Conservation (phyloP, 2,113 vertebrate species). For the Cairina moschata region DNA sequence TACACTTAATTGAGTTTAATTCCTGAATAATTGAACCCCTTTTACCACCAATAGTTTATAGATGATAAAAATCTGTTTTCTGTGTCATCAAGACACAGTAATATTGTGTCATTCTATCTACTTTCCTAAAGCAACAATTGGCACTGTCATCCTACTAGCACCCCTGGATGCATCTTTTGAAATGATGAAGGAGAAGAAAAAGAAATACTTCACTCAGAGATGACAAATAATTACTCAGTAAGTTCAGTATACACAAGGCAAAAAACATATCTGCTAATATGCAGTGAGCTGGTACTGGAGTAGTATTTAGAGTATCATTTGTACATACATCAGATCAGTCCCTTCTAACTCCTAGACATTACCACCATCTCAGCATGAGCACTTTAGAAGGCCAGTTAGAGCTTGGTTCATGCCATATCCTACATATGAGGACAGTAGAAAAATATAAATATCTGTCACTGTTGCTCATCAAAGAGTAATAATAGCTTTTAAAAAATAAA, state of each 20-base stretch:
- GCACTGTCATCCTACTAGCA: not conserved
- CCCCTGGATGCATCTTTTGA: not conserved
- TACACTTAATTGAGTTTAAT: not conserved
- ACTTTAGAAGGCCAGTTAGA: not conserved
- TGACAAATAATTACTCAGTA: not conserved
- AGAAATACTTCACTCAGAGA: not conserved
- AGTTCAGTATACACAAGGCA: not conserved
- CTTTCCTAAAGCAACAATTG: not conserved
- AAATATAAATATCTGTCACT: not conserved
- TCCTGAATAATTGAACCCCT: not conserved
- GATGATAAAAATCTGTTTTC: not conserved
- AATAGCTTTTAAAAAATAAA: not conserved
- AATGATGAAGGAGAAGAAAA: not conserved
- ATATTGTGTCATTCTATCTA: not conserved
- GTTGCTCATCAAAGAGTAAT: not conserved
- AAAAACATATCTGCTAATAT: not conserved
- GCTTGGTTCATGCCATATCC: not conserved
- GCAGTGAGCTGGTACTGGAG: not conserved
- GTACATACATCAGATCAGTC: not conserved
- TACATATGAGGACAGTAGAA: not conserved
- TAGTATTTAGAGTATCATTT: not conserved
- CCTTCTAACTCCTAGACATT: not conserved
- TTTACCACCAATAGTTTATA: not conserved
- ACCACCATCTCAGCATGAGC: not conserved
- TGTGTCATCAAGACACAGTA: not conserved